Percentiles rank a stretch among this genome's conserved stretches.
Conservation (phyloP, 2,113 vertebrate genomes). For the Macaca nemestrina region DNA sequence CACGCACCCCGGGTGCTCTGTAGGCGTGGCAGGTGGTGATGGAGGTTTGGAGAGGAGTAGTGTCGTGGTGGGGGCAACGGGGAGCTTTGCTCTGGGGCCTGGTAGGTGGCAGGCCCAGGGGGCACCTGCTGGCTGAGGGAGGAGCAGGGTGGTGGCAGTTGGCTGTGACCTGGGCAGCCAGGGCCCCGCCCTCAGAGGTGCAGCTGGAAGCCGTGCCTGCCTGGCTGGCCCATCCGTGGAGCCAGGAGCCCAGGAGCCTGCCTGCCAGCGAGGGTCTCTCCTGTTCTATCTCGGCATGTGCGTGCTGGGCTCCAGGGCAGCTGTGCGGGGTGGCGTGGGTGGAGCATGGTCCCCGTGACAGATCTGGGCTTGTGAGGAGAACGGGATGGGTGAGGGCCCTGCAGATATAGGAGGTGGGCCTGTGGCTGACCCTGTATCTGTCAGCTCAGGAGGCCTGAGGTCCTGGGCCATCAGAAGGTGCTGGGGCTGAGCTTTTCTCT, state of each 20-base stretch:
- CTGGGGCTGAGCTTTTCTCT: no score
- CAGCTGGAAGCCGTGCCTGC: not conserved
- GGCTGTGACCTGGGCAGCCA: not conserved
- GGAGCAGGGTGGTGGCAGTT: not conserved
- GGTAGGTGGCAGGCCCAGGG: not conserved
- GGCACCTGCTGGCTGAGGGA: not conserved
- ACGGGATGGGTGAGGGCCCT: not conserved
- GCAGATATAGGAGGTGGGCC: not conserved
- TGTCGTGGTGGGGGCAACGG: not conserved
- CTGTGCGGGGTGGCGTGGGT: accelerated
- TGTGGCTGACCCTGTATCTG: not conserved
- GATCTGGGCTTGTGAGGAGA: not conserved
- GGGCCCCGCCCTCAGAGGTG: not conserved
- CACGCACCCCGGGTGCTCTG: no score
- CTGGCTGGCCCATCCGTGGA: not conserved
- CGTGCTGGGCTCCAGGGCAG: not conserved
- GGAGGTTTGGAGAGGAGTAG: not conserved
- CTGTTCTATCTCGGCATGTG: accelerated
- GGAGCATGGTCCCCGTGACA: accelerated
- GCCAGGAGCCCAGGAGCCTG: no score
- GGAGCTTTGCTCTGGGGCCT: not conserved
- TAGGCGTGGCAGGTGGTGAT: not conserved
- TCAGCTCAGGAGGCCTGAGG: not conserved
- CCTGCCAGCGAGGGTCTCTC: not conserved
- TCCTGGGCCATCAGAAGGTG: not conserved